phyloP scores from a whole-genome alignment of 1,140 invertebrate species.

The Aphelenchoides besseyi region DNA sequence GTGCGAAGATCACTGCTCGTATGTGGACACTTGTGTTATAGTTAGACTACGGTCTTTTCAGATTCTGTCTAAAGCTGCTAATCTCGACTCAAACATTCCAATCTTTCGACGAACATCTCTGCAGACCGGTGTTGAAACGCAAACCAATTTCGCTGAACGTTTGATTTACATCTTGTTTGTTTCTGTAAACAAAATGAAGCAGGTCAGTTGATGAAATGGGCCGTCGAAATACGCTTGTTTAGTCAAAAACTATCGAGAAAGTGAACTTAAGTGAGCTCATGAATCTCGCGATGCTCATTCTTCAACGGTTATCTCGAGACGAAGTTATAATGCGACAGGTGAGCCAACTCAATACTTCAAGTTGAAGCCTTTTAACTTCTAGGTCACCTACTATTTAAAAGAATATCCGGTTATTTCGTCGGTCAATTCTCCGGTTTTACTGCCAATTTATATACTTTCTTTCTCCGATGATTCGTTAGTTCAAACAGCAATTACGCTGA shows the following conservation, averaged over 20 bases:
- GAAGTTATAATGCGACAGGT: constrained; percentile 33
- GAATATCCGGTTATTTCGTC: not conserved
- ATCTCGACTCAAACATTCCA: constrained; percentile 4
- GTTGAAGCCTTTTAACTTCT: not conserved
- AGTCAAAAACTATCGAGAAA: constrained; percentile 19
- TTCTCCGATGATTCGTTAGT: not conserved
- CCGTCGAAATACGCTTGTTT: not conserved
- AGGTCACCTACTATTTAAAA: constrained; percentile 4
- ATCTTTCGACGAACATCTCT: not conserved
- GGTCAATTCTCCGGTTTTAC: not conserved
- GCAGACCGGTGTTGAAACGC: not conserved
- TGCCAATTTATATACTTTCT: not conserved
- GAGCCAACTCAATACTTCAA: not conserved
- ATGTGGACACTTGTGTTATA: too few species aligned
- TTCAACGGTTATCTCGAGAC: not conserved
- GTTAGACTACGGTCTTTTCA: constrained; percentile 5
- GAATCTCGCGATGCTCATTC: constrained; percentile 7
- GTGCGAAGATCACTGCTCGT: not conserved
- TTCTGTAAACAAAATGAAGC: not conserved
- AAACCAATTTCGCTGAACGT: constrained; percentile 14
- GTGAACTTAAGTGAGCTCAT: constrained; percentile 10
- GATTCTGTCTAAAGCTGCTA: constrained; percentile 15
- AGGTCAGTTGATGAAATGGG: constrained; percentile 7
- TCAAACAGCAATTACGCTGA: not conserved
- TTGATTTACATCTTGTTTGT: constrained; percentile 16